Evolutionary conservation across 2,113 vertebrate species (phyloP).

Genomic region (Carassius gibelio): DNA sequence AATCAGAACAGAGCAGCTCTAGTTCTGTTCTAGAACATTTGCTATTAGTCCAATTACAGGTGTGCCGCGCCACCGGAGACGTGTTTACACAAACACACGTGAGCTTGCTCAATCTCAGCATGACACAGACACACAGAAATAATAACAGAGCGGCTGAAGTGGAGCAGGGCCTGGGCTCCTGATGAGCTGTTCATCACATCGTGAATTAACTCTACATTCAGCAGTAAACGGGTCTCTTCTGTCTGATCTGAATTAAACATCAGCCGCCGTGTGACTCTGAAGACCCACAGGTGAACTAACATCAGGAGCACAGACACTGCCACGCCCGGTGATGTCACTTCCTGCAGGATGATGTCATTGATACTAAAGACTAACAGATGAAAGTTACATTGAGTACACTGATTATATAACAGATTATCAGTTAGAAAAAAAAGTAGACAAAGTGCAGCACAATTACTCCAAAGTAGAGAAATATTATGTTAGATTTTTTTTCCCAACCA

Average conservation of each 20-base stretch:
- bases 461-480: too few species aligned
- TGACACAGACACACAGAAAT: background rate
- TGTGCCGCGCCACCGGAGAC: background rate
- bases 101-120: background rate
- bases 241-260: background rate
- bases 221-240: background rate
- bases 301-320: background rate
- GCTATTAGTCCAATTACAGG: background rate
- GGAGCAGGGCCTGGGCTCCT: background rate
- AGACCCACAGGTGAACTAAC: background rate
- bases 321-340: background rate
- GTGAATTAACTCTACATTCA: conserved; percentile 4
- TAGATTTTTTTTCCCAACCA: too few species aligned
- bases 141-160: background rate
- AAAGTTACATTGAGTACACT: background rate
- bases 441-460: too few species aligned
- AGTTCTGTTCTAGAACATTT: background rate
- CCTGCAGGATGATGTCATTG: background rate
- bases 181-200: conserved; percentile 23
- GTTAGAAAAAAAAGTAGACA: too few species aligned
- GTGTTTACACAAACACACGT: background rate
- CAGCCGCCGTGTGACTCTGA: background rate
- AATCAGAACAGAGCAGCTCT: background rate
- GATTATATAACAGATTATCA: too few species aligned
- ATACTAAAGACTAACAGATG: background rate